A percentile compares a stretch with the other conserved stretches of the same genome.
Evolutionary conservation across 92 coral and sea anemone species (phyloP).

Genomic region (Montipora capitata): DNA sequence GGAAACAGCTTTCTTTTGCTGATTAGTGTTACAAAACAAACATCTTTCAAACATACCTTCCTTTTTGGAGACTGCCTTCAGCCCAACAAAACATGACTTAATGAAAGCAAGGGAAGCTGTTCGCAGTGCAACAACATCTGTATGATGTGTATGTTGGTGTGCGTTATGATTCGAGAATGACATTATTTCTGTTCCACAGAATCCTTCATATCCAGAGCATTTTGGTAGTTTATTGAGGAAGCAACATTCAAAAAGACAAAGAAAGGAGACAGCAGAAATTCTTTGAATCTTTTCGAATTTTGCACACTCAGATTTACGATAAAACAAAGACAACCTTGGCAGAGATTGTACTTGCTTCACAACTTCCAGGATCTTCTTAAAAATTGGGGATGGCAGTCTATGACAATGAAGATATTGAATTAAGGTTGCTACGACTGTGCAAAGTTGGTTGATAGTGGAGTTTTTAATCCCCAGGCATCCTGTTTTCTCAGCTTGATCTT

Average conservation of each 20-base stretch:
- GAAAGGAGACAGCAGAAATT: conserved; percentile 42
- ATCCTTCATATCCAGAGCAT: conserved; percentile 63
- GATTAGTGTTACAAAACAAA: too few relatives aligned
- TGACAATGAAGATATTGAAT: conserved; percentile 69
- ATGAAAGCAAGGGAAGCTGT: conserved; percentile 54
- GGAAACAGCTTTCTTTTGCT: too few relatives aligned
- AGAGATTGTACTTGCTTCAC: conserved; percentile 13
- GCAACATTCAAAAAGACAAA: conserved; percentile 68
- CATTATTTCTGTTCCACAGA: conserved; percentile 70
- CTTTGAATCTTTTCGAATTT: not conserved
- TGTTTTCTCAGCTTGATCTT: not conserved
- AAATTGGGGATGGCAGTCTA: conserved; percentile 62
- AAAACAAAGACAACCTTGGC: not conserved
- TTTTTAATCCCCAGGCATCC: not conserved
- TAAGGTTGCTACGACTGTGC: conserved; percentile 29
- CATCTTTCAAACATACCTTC: conserved; percentile 13
- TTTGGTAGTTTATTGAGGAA: conserved; percentile 65
- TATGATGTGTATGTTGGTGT: too few relatives aligned
- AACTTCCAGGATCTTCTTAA: conserved; percentile 67
- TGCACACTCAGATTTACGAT: not conserved
- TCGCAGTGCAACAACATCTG: conserved; percentile 41
- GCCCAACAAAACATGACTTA: conserved; percentile 43
- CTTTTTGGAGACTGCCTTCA: conserved; percentile 10
- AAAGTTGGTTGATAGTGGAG: conserved; percentile 12
- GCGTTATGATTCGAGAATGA: not conserved